A percentile compares a stretch with the other conserved stretches of the same genome.
phyloP scores from a whole-genome alignment of 2,797 vertebrate species.

The Argyrosomus regius region DNA sequence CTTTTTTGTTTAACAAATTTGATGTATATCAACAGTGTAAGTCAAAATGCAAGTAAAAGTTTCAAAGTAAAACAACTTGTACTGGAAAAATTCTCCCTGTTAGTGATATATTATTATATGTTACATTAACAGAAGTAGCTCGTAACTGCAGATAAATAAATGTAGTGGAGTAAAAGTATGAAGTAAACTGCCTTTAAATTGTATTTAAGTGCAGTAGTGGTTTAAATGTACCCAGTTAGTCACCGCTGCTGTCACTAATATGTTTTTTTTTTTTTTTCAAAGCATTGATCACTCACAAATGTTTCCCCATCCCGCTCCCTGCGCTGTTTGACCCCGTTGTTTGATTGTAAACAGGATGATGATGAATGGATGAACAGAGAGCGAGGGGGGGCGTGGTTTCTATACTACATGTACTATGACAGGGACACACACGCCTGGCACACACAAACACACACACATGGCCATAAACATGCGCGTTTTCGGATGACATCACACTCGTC shows the following conservation, averaged over 20 bases:
- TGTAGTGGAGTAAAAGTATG: not conserved
- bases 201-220: not conserved
- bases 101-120: too few species aligned
- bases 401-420: constrained; percentile 15
- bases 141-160: not conserved
- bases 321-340: not conserved
- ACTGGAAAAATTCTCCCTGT: too few species aligned
- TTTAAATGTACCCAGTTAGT: not conserved
- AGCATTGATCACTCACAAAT: not conserved
- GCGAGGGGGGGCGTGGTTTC: not conserved
- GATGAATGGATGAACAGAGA: not conserved
- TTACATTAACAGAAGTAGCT: too few species aligned
- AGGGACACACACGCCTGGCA: not conserved
- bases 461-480: constrained; percentile 16
- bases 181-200: too few species aligned
- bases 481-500: constrained; percentile 29
- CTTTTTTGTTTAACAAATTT: not conserved
- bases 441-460: not conserved
- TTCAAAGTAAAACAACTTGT: too few species aligned
- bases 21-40: not conserved
- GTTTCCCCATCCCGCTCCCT: too few species aligned
- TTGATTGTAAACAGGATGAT: constrained; percentile 28
- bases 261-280: not conserved
- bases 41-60: too few species aligned
- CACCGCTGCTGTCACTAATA: not conserved